Base-by-base conservation (phyloP, 2,888 invertebrate species). In the Mimachlamys varia region DNA sequence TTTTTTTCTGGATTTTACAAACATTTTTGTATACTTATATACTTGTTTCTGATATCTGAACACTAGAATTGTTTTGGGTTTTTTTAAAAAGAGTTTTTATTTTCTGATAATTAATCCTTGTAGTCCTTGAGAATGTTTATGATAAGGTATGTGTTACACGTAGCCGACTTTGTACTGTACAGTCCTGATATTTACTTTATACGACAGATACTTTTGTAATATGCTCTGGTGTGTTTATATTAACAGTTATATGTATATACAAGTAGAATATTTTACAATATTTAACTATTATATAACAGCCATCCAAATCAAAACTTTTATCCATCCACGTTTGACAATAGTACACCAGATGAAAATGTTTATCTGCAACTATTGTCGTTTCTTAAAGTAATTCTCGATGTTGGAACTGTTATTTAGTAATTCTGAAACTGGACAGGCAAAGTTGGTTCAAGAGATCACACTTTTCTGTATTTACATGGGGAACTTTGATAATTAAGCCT, bases 251-350 rank as follows among this genome's bases (percentile, higher is more conserved):
- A 33, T 76, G 27, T 76, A 13, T 44, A 44, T 27, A 76, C 15
- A 33, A 76, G 12, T 7, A 27, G 76, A 27, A 7, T 58, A 58
- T 58, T 58, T 58, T 76, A 33, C 27, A 22, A 27, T 76, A 27
- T 76, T 27, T 76, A 15, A 76, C 27, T 33, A 76, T n/a, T n/a
- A n/a, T n/a, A n/a, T n/a, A n/a, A 27, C 76, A 76, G 76, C 76
- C 76, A 76, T 76, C 76, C 76, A 33, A 33, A 76, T 76, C 76
- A 76, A 76, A 76, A 33, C 76, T 76, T 12, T 33, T 33, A 76
- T 76, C 76, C 76, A 76, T 76, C 76, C 76, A 76, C 33, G 27
- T 76, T 33, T 76, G 27, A 76, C 33, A 76, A 76, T 12, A 27
- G 33, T 76, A 33, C 19, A 58, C 19, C 22, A 33, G 76, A 15